phyloP scores from a whole-genome alignment of 2,888 invertebrate genomes.

The Tetragonisca angustula region DNA sequence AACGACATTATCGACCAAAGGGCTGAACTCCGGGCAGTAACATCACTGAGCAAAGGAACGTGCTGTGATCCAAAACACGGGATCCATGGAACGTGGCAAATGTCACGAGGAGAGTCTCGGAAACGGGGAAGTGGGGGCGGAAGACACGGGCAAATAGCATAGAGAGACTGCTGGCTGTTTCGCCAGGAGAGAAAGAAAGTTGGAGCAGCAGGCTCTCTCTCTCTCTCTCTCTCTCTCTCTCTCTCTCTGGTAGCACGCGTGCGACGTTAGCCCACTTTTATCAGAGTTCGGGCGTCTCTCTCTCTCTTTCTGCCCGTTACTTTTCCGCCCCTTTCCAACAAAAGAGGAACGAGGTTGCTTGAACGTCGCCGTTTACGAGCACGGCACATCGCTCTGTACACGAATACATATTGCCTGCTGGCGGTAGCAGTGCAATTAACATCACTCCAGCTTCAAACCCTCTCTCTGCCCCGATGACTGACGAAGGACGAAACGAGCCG shows the following conservation, averaged over 20 bases:
- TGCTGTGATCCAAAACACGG: slow-evolving; percentile 10
- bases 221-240: too few relatives aligned
- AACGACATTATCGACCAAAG: slow-evolving; percentile 10
- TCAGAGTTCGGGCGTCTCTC: slow-evolving; percentile 16
- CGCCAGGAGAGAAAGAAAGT: background rate
- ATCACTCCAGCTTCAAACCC: slow-evolving; percentile 74
- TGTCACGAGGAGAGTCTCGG: slow-evolving; percentile 13
- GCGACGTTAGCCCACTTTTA: slow-evolving; percentile 64
- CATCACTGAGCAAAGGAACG: background rate
- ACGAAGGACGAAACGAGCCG: slow-evolving; percentile 56
- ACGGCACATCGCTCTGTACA: slow-evolving; percentile 64
- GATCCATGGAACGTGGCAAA: slow-evolving; percentile 31
- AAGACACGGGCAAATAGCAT: slow-evolving; percentile 28
- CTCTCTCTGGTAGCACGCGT: background rate
- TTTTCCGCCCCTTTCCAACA: slow-evolving; percentile 56
- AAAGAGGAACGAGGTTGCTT: slow-evolving; percentile 21
- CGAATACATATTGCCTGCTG: slow-evolving; percentile 74
- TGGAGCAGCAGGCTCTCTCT: too few relatives aligned
- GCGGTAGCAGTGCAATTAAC: slow-evolving; percentile 76
- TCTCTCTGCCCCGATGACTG: slow-evolving; percentile 59
- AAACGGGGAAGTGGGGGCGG: too few relatives aligned
- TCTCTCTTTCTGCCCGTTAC: slow-evolving; percentile 42
- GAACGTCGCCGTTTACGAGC: slow-evolving; percentile 62
- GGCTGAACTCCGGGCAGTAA: background rate
- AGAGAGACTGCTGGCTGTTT: slow-evolving; percentile 1